Evolutionary conservation across 2,797 vertebrate genomes (phyloP).

Genomic region (Mormyrops boulengeri): DNA sequence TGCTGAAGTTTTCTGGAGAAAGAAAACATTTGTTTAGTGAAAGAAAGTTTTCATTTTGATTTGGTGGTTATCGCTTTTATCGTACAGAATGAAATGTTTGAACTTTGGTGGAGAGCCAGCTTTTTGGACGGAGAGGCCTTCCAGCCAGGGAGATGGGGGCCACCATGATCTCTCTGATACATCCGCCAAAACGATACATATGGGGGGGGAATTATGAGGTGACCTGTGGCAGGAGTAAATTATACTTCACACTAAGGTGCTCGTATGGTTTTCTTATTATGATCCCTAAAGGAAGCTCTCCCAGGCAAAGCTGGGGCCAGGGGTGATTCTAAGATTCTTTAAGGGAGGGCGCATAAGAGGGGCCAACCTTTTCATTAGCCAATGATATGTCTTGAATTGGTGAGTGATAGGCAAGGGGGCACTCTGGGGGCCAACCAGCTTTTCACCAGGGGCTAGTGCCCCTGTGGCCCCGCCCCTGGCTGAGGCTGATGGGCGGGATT

Average conservation of each 20-base stretch:
- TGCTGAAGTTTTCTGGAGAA: neutral
- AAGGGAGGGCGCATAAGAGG: neutral
- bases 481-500: neutral
- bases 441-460: neutral
- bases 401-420: neutral
- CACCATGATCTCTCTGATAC: neutral
- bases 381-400: neutral
- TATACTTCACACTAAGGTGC: neutral
- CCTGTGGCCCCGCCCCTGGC: no score
- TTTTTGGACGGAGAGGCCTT: neutral
- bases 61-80: neutral
- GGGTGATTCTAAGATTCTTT: neutral
- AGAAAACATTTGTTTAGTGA: neutral
- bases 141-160: neutral
- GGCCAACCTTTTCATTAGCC: neutral
- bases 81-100: neutral
- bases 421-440: neutral
- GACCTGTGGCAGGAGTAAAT: neutral
- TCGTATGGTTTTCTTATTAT: neutral
- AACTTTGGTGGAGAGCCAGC: neutral
- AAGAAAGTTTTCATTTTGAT: neutral
- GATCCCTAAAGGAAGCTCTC: slow-evolving; percentile 24
- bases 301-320: slow-evolving; percentile 6
- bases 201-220: neutral
- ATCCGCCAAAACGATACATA: neutral